Percentiles rank a stretch among this genome's conserved stretches.
phyloP scores from a whole-genome alignment of 2,888 invertebrate species.

The Chirona hameri region DNA sequence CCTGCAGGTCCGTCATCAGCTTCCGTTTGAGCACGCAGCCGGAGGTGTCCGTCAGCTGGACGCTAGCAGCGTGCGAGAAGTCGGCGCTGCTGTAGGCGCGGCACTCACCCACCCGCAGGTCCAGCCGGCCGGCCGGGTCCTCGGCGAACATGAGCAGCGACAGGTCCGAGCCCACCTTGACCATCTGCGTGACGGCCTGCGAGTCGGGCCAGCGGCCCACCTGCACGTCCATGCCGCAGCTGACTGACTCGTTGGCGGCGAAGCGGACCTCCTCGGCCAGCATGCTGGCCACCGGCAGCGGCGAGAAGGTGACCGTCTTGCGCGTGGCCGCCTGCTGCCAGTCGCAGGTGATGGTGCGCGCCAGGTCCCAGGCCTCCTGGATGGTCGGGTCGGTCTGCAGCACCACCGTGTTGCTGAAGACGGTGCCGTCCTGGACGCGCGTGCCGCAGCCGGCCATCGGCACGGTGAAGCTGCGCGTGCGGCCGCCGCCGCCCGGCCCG shows the following conservation, averaged over 20 bases:
- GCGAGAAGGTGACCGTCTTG: constrained; percentile 40
- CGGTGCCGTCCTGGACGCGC: constrained; percentile 28
- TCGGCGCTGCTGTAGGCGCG: constrained; percentile 42
- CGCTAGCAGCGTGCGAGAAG: constrained; percentile 36
- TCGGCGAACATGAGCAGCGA: constrained; percentile 43
- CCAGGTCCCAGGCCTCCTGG: constrained; percentile 42
- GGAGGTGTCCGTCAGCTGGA: constrained; percentile 42
- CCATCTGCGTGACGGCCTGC: constrained; percentile 41
- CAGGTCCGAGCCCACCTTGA: constrained; percentile 43
- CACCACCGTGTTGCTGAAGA: constrained; percentile 40
- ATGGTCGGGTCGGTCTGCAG: constrained; percentile 40
- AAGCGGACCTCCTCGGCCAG: constrained; percentile 40
- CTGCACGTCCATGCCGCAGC: constrained; percentile 43
- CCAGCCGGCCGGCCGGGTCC: constrained; percentile 41
- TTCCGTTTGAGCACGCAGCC: constrained; percentile 44
- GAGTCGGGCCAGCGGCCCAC: constrained; percentile 41
- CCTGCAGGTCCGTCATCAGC: constrained; percentile 41
- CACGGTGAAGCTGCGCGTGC: constrained; percentile 60
- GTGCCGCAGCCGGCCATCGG: constrained; percentile 54
- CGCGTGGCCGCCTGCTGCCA: constrained; percentile 40
- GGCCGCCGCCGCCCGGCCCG: constrained; percentile 57
- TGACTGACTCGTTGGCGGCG: constrained; percentile 45
- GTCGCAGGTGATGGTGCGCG: constrained; percentile 41
- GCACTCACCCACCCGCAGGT: constrained; percentile 43
- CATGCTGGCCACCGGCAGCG: constrained; percentile 41